phyloP scores from a whole-genome alignment of 2,797 vertebrate genomes.

The Pitangus sulphuratus region DNA sequence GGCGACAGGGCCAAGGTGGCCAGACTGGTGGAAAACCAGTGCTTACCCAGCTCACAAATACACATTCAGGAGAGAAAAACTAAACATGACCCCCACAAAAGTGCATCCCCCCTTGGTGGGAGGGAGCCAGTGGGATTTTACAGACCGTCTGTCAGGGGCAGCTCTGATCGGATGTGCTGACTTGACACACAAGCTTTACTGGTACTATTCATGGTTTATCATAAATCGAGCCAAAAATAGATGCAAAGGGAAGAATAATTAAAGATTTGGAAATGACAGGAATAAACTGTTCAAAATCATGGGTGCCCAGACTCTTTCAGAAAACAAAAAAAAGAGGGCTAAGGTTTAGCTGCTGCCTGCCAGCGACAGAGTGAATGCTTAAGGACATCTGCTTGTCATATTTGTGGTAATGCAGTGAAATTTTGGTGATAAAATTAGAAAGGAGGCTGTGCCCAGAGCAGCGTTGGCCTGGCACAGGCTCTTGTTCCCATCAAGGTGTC shows the following conservation, averaged over 20 bases:
- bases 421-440: slow-evolving; percentile 38
- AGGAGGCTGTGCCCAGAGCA: neutral
- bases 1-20: fast-evolving
- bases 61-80: neutral
- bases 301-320: neutral
- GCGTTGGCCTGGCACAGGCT: neutral
- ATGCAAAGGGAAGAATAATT: neutral
- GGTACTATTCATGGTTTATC: neutral
- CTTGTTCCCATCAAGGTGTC: neutral
- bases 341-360: neutral
- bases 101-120: fast-evolving
- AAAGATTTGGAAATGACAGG: neutral
- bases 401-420: neutral
- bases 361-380: fast-evolving
- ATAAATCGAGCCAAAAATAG: neutral
- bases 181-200: neutral
- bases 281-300: neutral
- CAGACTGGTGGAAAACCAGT: fast-evolving
- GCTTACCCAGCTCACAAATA: neutral
- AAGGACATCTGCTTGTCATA: slow-evolving; percentile 5
- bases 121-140: neutral
- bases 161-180: neutral
- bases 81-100: neutral
- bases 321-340: neutral
- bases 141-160: neutral